Evolutionary conservation across 2,888 invertebrate genomes (phyloP).

Genomic region (Tigriopus californicus): DNA sequence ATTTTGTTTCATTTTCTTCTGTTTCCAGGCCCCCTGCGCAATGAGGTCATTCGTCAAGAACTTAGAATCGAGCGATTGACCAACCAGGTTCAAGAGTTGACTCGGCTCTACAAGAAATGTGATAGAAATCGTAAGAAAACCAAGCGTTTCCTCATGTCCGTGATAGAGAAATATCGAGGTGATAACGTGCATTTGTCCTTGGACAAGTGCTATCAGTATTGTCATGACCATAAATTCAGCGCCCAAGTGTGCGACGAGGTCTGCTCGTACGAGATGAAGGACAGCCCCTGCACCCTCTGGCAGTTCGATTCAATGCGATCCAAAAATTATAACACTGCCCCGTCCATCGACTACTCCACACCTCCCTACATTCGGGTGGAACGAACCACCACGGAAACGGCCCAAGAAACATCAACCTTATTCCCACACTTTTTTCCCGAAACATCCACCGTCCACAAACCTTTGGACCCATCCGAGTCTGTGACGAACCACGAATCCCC

Average conservation of each 20-base stretch:
- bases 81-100: background rate
- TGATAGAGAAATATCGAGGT: background rate
- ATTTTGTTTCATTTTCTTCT: background rate
- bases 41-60: constrained; percentile 6
- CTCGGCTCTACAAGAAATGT: background rate
- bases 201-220: background rate
- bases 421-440: too few species aligned
- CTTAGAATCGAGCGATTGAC: background rate
- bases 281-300: too few species aligned
- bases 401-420: too few species aligned
- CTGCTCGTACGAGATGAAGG: background rate
- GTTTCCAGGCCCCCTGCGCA: background rate
- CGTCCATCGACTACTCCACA: too few species aligned
- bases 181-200: constrained; percentile 6
- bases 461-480: too few species aligned
- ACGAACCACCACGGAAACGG: too few species aligned
- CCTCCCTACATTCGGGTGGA: too few species aligned
- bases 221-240: background rate
- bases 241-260: background rate
- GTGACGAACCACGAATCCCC: too few species aligned
- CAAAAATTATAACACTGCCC: too few species aligned
- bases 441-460: too few species aligned
- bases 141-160: background rate
- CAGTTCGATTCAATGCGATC: too few species aligned
- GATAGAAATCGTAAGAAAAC: background rate